phyloP scores from a whole-genome alignment of 2,888 invertebrate genomes.

The Cryptophagus acutangulus region DNA sequence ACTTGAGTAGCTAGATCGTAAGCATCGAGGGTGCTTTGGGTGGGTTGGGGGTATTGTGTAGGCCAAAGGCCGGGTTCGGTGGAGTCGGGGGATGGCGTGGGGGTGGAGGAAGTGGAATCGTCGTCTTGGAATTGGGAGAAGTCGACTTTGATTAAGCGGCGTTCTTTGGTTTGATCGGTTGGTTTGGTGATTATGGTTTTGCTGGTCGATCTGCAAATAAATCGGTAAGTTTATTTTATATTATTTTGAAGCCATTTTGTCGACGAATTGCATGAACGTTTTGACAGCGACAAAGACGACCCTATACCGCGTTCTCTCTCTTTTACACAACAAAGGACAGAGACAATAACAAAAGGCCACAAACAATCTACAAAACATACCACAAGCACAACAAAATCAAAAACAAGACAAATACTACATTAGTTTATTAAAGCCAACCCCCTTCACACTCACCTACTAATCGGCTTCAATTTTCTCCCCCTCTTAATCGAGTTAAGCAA shows the following conservation, averaged over 20 bases:
- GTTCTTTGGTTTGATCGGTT: no score
- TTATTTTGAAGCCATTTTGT: no score
- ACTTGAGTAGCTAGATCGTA: constrained; percentile 81
- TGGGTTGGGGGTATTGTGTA: constrained; percentile 73
- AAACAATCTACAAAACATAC: neutral
- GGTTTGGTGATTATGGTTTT: no score
- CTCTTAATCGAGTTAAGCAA: constrained; percentile 82
- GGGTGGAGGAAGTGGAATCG: constrained; percentile 45
- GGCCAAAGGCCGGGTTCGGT: constrained; percentile 46
- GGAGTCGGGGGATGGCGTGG: constrained; percentile 38
- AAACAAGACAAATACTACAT: no score
- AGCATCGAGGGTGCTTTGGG: constrained; percentile 66
- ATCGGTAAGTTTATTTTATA: no score
- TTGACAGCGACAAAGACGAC: no score
- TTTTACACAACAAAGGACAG: no score
- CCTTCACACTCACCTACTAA: constrained; percentile 37
- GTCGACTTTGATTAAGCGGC: constrained; percentile 81
- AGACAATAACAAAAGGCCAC: no score
- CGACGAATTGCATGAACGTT: no score
- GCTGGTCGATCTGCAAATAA: no score
- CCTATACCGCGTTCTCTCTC: no score
- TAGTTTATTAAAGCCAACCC: no score
- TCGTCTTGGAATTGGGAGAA: constrained; percentile 64
- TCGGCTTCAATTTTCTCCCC: constrained; percentile 64
- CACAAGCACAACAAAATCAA: neutral